Conservation (phyloP, 2,113 vertebrate genomes). For the Odocoileus hemionus region DNA sequence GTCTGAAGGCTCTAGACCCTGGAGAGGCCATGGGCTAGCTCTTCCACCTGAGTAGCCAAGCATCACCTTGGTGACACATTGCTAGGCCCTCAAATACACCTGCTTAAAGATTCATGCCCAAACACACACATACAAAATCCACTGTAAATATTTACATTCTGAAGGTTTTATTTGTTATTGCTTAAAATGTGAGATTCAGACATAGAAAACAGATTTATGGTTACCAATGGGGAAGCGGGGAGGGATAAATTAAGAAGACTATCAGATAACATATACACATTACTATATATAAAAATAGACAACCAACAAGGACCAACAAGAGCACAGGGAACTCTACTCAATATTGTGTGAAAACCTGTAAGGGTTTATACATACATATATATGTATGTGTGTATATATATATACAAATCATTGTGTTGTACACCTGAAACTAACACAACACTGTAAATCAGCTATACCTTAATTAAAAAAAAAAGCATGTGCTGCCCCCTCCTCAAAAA, state of each 20-base stretch:
- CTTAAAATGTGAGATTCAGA: neutral
- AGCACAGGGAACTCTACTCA: neutral
- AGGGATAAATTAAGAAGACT: neutral
- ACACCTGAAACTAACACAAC: neutral
- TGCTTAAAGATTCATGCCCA: neutral
- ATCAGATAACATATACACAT: neutral
- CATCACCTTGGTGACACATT: neutral
- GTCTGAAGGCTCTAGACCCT: neutral
- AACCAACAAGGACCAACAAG: neutral
- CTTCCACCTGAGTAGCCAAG: neutral
- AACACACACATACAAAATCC: neutral
- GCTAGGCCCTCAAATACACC: neutral
- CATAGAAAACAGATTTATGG: neutral
- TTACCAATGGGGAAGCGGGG: neutral
- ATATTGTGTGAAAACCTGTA: neutral
- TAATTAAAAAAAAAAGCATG: neutral
- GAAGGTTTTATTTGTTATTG: neutral
- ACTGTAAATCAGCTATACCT: neutral
- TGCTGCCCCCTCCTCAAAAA: neutral
- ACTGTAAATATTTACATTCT: neutral
- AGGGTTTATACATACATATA: no score
- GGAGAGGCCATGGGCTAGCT: accelerated
- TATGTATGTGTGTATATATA: neutral
- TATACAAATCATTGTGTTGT: neutral
- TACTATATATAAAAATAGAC: neutral